Percentiles rank a stretch among this genome's conserved stretches.
Conservation (phyloP, 2,888 invertebrate genomes). For the Lasioglossum calceatum region DNA sequence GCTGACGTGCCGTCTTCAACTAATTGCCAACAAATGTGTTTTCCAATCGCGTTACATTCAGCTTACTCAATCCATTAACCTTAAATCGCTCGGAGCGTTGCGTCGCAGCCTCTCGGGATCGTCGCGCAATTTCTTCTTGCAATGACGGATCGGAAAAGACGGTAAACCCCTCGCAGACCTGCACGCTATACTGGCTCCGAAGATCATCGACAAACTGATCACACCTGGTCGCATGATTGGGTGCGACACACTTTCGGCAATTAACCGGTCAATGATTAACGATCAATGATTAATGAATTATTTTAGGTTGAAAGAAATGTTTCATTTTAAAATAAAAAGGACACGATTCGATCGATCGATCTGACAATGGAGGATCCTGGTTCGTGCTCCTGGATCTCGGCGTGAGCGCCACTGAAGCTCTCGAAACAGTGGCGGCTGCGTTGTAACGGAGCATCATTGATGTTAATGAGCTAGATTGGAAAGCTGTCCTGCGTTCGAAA, state of each 20-base stretch:
- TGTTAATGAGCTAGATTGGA: conserved; percentile 81
- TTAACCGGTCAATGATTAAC: no score
- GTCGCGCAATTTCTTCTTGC: conserved; percentile 15
- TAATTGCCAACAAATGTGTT: conserved; percentile 29
- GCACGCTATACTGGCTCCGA: background rate
- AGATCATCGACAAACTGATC: background rate
- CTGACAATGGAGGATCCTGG: background rate
- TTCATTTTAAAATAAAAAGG: background rate
- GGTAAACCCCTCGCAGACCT: background rate
- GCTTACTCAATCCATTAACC: conserved; percentile 23
- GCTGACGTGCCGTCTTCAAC: background rate
- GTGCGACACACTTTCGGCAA: no score
- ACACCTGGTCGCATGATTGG: background rate
- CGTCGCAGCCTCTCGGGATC: background rate
- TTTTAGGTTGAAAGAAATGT: no score
- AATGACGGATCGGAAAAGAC: background rate
- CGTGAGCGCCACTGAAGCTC: conserved; percentile 57
- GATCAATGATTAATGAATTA: no score
- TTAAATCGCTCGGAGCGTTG: background rate
- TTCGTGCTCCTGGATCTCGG: conserved; percentile 12
- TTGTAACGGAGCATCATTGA: conserved; percentile 77
- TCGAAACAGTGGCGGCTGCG: conserved; percentile 41
- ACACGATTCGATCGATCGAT: conserved; percentile 29
- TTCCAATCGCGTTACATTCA: conserved; percentile 5
- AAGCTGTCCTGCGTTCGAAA: conserved; percentile 79